Conservation (phyloP, 2,797 vertebrate species). For the Peromyscus attwateri region DNA sequence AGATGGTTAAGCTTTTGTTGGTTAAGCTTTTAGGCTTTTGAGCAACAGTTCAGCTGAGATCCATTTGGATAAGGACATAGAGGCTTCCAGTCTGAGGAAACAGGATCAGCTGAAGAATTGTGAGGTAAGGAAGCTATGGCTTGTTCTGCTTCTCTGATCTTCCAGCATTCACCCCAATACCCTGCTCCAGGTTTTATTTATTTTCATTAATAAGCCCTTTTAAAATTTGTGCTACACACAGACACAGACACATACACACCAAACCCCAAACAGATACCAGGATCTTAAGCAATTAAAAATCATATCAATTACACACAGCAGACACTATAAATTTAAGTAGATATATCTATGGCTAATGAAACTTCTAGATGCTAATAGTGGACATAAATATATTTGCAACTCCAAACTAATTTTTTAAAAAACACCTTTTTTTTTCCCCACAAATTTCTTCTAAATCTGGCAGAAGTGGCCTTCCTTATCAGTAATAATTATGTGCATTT, state of each 20-base stretch:
- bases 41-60: too few relatives aligned
- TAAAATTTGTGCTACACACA: too few relatives aligned
- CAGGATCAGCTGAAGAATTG: too few relatives aligned
- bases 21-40: too few relatives aligned
- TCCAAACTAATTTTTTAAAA: not conserved
- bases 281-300: constrained; percentile 16
- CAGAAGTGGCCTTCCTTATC: not conserved
- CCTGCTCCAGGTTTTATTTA: too few relatives aligned
- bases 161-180: too few relatives aligned
- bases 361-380: not conserved
- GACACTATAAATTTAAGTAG: constrained; percentile 36
- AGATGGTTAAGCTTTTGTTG: too few relatives aligned
- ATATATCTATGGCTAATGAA: not conserved
- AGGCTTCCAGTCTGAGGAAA: too few relatives aligned
- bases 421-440: not conserved
- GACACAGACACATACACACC: not conserved
- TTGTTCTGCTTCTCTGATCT: too few relatives aligned
- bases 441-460: constrained; percentile 16
- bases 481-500: not conserved
- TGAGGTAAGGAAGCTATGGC: too few relatives aligned
- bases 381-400: constrained; percentile 25
- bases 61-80: too few relatives aligned
- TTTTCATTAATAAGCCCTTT: too few relatives aligned
- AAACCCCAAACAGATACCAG: not conserved
- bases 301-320: not conserved